These are phyloP conservation scores for Globicephala melas DNA, from an alignment of 2,113 vertebrate species.

Conservation along the genomic window DNA sequence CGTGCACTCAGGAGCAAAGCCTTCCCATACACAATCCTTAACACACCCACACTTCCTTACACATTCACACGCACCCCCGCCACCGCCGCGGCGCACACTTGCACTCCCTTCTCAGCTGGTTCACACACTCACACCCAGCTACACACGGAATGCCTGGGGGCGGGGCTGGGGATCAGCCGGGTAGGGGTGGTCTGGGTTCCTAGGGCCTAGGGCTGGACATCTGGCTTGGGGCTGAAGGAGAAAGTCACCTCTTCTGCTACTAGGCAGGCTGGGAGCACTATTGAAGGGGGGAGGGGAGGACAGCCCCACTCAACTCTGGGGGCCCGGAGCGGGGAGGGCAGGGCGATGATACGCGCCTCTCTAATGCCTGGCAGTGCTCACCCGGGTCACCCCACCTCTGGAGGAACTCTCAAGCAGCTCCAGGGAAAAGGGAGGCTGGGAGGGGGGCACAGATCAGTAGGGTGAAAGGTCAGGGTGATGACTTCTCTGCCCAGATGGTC, in stretches of 20 bases:
- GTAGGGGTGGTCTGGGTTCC: background rate
- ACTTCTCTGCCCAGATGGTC: background rate
- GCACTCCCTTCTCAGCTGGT: background rate
- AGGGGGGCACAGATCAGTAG: background rate
- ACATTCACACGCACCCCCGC: background rate
- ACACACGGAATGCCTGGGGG: background rate
- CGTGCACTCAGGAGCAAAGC: background rate
- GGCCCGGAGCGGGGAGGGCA: fast-evolving
- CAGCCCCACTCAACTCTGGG: background rate
- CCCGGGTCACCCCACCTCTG: background rate
- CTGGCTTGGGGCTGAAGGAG: background rate
- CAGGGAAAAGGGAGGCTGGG: background rate
- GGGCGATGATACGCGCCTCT: background rate
- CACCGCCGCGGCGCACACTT: fast-evolving
- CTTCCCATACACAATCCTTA: background rate
- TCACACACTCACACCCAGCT: background rate
- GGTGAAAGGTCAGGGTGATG: background rate
- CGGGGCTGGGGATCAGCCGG: background rate
- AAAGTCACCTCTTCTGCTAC: background rate
- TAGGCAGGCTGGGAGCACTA: background rate
- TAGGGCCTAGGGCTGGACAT: background rate
- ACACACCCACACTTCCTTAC: background rate
- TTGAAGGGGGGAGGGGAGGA: no score
- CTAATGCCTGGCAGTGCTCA: background rate
- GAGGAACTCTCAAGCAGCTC: background rate